Evolutionary conservation across 2,113 vertebrate species (phyloP).

Genomic region (Hepsetus odoe): DNA sequence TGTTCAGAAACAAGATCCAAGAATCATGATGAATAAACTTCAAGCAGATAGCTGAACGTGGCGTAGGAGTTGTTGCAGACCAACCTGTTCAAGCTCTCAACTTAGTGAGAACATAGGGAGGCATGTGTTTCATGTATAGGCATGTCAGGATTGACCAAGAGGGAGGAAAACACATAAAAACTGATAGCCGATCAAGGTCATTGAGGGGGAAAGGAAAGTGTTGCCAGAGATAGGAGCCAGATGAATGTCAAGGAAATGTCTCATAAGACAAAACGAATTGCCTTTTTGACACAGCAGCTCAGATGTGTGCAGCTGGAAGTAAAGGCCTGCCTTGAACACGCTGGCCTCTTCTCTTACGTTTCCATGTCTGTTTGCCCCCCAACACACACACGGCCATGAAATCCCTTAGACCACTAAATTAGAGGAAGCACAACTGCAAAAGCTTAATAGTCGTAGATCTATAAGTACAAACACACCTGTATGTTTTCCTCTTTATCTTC

Average conservation of each 20-base stretch:
- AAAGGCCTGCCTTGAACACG: constrained; percentile 1
- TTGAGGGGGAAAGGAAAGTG: constrained; percentile 36
- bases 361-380: constrained; percentile 10
- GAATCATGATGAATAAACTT: neutral
- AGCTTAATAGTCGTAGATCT: neutral
- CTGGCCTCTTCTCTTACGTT: constrained; percentile 7
- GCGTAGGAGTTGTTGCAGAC: neutral
- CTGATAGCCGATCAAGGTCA: constrained; percentile 53
- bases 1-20: neutral
- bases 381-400: neutral
- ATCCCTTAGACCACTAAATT: neutral
- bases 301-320: constrained; percentile 51
- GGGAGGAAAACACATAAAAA: constrained; percentile 43
- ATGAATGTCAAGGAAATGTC: constrained; percentile 55
- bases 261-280: constrained; percentile 45
- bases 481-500: neutral
- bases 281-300: constrained; percentile 36
- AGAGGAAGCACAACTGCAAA: neutral
- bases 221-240: constrained; percentile 53
- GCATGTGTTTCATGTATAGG: constrained; percentile 53
- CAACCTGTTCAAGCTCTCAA: constrained; percentile 36
- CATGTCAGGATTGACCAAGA: constrained; percentile 43
- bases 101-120: constrained; percentile 29
- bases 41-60: constrained; percentile 22
- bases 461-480: too few relatives aligned